Base-by-base conservation (phyloP, 2,888 invertebrate genomes). In the Griposia aprilina region DNA sequence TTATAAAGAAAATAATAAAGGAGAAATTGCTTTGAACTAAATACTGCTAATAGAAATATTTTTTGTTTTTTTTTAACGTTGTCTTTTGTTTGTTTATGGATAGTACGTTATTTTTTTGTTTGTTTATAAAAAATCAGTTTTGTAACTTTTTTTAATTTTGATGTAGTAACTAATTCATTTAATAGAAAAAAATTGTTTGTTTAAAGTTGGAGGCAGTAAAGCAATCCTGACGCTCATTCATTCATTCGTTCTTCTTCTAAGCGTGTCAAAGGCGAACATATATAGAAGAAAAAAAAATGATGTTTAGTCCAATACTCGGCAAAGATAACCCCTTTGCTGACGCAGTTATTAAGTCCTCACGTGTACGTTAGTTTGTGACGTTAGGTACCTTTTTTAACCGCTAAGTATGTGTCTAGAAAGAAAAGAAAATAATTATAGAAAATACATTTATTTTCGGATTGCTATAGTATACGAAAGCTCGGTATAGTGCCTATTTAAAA, bases 1-100 rank as follows among this genome's bases (percentile, higher is more conserved):
- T 85, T 86, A 48, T 74, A 79, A 80, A 85, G 78, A 85, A 83
- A 86, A 89, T 88, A 83, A 84, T 88, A 78, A 76, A 83, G 71
- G n/a, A 75, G 63, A 86, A 80, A 81, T 82, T 81, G 70, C 68
- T 81, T 82, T 73, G 17, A 50, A 65, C 74, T 80, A 81, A 82
- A 65, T 74, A 81, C 50, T 66, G 63, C 66, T 82, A 67, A 87
- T 66, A 62, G 68, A 67, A 73, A 80, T 80, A 75, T 76, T 78
- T 41, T 7, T 41, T 41, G 41, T 41, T 41, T 5, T 36, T 36
- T 41, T 41, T 41, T 5, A 41, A 41, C 5, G 41, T 0, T 41
- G 41, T 5, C 41, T 41, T 41, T 41, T 41, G 30, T 36, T 36
- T 41, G 2, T 41, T 41, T 4, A 41, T 41, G 5, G 41, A 41